phyloP scores from a whole-genome alignment of 2,888 invertebrate genomes.

The Thereva unica region DNA sequence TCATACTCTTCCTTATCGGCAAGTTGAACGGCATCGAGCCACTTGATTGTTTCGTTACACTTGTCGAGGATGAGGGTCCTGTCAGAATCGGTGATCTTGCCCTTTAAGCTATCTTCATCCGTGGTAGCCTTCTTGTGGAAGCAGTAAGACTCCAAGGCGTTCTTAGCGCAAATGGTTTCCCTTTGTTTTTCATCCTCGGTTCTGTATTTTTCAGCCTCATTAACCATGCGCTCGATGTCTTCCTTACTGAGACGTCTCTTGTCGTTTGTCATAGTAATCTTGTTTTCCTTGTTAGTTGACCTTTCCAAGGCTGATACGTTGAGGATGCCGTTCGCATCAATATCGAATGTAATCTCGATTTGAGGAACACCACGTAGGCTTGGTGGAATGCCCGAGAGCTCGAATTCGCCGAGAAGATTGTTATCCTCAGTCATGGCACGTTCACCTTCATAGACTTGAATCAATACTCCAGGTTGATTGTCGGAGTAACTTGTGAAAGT shows the following conservation, averaged over 20 bases:
- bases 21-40: slow-evolving; percentile 81
- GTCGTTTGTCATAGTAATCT: slow-evolving; percentile 90
- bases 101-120: slow-evolving; percentile 94
- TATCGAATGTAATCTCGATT: slow-evolving; percentile 82
- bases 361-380: slow-evolving; percentile 88
- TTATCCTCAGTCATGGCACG: slow-evolving; percentile 95
- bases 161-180: slow-evolving; percentile 83
- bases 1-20: slow-evolving; percentile 95
- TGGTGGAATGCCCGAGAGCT: slow-evolving; percentile 94
- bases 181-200: slow-evolving; percentile 83
- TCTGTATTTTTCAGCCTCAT: slow-evolving; percentile 92
- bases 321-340: slow-evolving; percentile 95
- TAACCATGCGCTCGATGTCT: slow-evolving; percentile 92
- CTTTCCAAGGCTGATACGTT: slow-evolving; percentile 95
- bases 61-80: slow-evolving; percentile 80
- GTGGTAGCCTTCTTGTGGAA: slow-evolving; percentile 96
- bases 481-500: slow-evolving; percentile 97
- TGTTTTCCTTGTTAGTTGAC: slow-evolving; percentile 88
- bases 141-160: slow-evolving; percentile 85
- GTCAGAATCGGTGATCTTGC: slow-evolving; percentile 83
- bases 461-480: slow-evolving; percentile 94
- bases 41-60: slow-evolving; percentile 86
- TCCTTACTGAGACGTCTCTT: slow-evolving; percentile 91
- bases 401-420: slow-evolving; percentile 94
- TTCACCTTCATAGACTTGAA: slow-evolving; percentile 90